phyloP scores from a whole-genome alignment of 2,888 invertebrate genomes.

The Spialia ferax region DNA sequence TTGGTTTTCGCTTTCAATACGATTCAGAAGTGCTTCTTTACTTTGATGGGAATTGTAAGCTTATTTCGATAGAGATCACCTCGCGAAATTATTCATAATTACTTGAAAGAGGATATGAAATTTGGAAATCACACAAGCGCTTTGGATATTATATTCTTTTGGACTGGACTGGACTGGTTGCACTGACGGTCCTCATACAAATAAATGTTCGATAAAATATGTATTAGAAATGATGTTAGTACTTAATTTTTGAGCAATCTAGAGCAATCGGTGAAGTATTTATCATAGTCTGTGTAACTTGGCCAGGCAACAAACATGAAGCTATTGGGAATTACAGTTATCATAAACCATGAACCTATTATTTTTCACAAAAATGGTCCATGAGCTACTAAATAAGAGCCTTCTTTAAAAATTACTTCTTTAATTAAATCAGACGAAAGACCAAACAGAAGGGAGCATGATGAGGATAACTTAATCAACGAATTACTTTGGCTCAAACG shows the following conservation, averaged over 20 bases:
- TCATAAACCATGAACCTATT: background rate
- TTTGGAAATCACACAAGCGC: too few species aligned
- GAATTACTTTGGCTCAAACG: conserved; percentile 2
- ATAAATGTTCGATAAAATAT: too few species aligned
- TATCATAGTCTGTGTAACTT: too few species aligned
- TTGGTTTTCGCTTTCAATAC: background rate
- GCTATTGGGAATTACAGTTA: background rate
- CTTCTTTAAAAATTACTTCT: background rate
- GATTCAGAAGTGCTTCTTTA: background rate
- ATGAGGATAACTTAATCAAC: background rate
- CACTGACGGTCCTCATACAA: too few species aligned
- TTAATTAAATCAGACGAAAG: background rate
- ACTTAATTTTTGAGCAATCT: too few species aligned
- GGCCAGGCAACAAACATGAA: too few species aligned
- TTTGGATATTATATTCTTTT: too few species aligned
- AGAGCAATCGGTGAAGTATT: too few species aligned
- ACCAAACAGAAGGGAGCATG: background rate
- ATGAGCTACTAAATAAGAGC: background rate
- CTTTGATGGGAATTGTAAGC: background rate
- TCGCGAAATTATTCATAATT: too few species aligned
- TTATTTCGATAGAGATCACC: background rate
- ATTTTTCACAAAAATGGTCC: background rate
- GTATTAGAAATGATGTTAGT: too few species aligned
- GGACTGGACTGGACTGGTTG: too few species aligned
- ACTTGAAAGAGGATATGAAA: too few species aligned